phyloP scores from a whole-genome alignment of 2,888 invertebrate genomes.

The Odontocerum albicorne region DNA sequence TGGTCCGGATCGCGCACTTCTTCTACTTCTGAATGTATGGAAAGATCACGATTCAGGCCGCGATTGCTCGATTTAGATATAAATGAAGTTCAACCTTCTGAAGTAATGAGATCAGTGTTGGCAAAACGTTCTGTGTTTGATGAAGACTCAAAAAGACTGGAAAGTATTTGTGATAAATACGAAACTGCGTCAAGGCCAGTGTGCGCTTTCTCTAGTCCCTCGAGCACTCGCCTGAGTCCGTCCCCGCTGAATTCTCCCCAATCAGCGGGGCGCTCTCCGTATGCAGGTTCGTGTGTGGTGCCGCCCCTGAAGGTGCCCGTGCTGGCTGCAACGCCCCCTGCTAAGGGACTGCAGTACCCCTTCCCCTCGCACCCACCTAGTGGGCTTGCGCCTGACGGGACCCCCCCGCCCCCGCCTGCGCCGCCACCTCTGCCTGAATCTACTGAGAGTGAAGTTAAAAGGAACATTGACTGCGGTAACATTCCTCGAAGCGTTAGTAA shows the following conservation, averaged over 20 bases:
- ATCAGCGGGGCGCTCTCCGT: slow-evolving; percentile 32
- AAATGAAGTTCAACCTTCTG: slow-evolving; percentile 85
- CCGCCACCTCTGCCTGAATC: slow-evolving; percentile 48
- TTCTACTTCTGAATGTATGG: slow-evolving; percentile 57
- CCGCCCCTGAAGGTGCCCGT: slow-evolving; percentile 35
- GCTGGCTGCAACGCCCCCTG: slow-evolving; percentile 34
- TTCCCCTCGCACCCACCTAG: slow-evolving; percentile 76
- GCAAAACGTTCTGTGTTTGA: slow-evolving; percentile 94
- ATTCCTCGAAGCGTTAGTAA: slow-evolving; percentile 32
- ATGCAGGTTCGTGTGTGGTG: slow-evolving; percentile 36
- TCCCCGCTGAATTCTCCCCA: slow-evolving; percentile 34
- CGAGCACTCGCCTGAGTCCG: slow-evolving; percentile 31
- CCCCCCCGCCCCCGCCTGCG: slow-evolving; percentile 41
- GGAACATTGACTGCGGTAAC: slow-evolving; percentile 29
- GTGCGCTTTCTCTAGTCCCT: slow-evolving; percentile 38
- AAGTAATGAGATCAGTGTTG: slow-evolving; percentile 88
- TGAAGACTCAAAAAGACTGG: slow-evolving; percentile 90
- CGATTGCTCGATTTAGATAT: slow-evolving; percentile 79
- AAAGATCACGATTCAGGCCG: slow-evolving; percentile 65
- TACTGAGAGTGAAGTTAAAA: slow-evolving; percentile 16
- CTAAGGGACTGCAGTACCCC: slow-evolving; percentile 71
- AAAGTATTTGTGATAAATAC: slow-evolving; percentile 83
- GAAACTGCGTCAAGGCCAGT: slow-evolving; percentile 56
- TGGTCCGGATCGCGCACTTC: slow-evolving; percentile 75
- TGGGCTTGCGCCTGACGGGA: slow-evolving; percentile 41